phyloP scores from a whole-genome alignment of 2,888 invertebrate species.

The Ichneumoninae sp. region DNA sequence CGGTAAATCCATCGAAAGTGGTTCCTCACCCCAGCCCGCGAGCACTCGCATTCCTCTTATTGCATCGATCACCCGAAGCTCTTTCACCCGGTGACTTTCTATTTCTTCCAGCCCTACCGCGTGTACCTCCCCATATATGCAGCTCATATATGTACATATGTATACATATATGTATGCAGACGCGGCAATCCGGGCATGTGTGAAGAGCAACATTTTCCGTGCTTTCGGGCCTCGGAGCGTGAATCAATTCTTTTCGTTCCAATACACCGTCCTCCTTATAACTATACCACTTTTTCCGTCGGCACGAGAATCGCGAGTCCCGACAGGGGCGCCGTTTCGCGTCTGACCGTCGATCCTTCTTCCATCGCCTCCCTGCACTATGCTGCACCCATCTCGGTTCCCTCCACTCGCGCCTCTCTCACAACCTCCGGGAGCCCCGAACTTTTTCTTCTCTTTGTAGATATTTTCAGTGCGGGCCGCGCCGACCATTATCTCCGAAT shows the following conservation, averaged over 20 bases:
- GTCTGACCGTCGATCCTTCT: constrained; percentile 40
- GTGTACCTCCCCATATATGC: constrained; percentile 9
- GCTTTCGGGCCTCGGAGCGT: constrained; percentile 13
- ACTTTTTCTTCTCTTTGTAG: constrained; percentile 18
- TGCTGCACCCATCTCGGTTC: neutral
- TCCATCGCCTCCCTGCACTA: constrained; percentile 27
- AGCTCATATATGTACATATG: neutral
- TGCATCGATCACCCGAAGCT: constrained; percentile 38
- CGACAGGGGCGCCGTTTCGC: constrained; percentile 15
- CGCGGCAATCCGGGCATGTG: neutral
- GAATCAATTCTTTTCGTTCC: constrained; percentile 50
- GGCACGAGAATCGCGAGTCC: neutral
- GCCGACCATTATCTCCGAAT: constrained; percentile 59
- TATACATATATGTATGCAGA: neutral
- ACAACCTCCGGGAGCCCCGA: neutral
- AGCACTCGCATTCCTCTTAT: constrained; percentile 49
- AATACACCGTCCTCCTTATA: constrained; percentile 31
- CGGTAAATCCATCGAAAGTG: constrained; percentile 57
- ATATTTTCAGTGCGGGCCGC: constrained; percentile 29
- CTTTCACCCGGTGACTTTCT: constrained; percentile 52
- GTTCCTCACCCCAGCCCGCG: constrained; percentile 45
- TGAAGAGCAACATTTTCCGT: constrained; percentile 37
- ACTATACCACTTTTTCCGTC: constrained; percentile 25
- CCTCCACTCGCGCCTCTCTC: constrained; percentile 12
- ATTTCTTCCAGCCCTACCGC: constrained; percentile 44